A percentile compares a stretch with the other conserved stretches of the same genome.
Evolutionary conservation across 2,113 vertebrate species (phyloP).

Genomic region (Dendrocopos noguchii): DNA sequence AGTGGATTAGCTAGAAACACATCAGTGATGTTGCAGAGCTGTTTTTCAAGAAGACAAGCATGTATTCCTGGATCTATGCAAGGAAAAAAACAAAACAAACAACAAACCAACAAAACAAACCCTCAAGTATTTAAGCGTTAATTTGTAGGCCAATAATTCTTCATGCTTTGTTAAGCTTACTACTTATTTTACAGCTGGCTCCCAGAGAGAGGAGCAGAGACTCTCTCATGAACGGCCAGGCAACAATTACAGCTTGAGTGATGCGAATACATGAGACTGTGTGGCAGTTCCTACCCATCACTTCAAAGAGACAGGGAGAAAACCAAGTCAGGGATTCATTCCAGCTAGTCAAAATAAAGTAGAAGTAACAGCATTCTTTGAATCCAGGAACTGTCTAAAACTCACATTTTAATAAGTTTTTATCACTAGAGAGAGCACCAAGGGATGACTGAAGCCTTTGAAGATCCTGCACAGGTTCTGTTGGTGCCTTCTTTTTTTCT

Average conservation of each 20-base stretch:
- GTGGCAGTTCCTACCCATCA: not conserved
- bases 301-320: not conserved
- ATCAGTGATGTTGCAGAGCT: not conserved
- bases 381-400: not conserved
- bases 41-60: not conserved
- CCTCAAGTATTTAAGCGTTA: not conserved
- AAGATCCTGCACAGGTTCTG: not conserved
- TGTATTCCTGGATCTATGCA: not conserved
- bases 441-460: not conserved
- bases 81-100: not conserved
- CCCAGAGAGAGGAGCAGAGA: not conserved
- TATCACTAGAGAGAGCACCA: not conserved
- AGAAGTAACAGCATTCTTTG: not conserved
- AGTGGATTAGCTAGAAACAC: not conserved
- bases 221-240: not conserved
- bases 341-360: not conserved
- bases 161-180: not conserved
- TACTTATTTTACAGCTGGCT: not conserved
- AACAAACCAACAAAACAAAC: not conserved
- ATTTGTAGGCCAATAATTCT: conserved; percentile 1
- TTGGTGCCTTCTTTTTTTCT: not conserved
- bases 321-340: not conserved
- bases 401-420: not conserved
- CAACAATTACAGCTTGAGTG: not conserved
- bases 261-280: not conserved